phyloP scores from a whole-genome alignment of 35 echinoderm and acorn worm species.

The Ophiothrix spiculata region DNA sequence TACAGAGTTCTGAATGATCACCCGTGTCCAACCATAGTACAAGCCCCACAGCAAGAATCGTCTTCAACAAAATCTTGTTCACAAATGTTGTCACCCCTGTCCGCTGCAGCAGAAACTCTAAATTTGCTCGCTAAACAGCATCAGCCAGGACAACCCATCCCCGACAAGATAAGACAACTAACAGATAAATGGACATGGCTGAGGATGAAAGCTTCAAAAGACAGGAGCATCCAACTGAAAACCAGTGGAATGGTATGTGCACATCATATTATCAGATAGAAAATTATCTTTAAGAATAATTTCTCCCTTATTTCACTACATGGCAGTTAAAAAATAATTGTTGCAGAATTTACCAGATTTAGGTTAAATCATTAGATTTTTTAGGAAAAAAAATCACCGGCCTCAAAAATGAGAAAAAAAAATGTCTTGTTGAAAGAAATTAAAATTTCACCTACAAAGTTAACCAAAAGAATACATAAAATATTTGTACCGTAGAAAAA shows the following conservation, averaged over 20 bases:
- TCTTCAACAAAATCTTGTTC: background rate
- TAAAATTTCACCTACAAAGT: no score
- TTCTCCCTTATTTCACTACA: no score
- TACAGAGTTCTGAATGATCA: background rate
- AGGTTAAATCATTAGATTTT: no score
- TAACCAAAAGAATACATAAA: no score
- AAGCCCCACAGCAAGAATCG: background rate
- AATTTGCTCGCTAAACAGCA: background rate
- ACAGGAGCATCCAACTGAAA: background rate
- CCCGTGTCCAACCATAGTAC: background rate
- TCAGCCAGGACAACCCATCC: background rate
- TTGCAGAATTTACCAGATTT: no score
- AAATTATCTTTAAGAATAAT: no score
- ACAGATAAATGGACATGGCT: background rate
- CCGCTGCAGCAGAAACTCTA: background rate
- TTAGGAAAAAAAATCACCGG: no score
- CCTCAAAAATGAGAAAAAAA: no score
- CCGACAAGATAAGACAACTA: background rate
- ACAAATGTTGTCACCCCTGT: background rate
- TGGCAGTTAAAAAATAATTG: no score
- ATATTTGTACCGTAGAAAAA: no score
- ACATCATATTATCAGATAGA: no score
- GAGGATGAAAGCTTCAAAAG: background rate
- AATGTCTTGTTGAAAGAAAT: no score
- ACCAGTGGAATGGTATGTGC: constrained; percentile 5